These are phyloP conservation scores for Lymantria monacha DNA, from an alignment of 2,888 invertebrate species.

Conservation along the genomic window DNA sequence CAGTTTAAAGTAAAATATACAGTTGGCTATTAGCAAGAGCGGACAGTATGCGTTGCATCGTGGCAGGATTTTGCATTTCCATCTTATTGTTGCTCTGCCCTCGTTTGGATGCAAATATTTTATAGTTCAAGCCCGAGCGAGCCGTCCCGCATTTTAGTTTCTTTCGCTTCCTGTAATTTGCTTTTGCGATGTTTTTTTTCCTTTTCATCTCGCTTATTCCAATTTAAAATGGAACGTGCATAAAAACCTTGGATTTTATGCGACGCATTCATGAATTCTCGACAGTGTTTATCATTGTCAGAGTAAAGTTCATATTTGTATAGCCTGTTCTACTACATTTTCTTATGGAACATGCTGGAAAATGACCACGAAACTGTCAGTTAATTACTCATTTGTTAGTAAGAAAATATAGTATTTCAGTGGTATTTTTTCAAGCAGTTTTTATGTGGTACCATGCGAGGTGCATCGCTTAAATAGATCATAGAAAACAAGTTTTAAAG, in stretches of 20 bases:
- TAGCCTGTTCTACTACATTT: slow-evolving; percentile 14
- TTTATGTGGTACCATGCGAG: too few relatives aligned
- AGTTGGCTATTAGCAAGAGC: slow-evolving; percentile 42
- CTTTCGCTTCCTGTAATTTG: slow-evolving; percentile 69
- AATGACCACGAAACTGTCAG: slow-evolving; percentile 31
- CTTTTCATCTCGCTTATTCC: slow-evolving; percentile 60
- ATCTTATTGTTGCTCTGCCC: slow-evolving; percentile 68
- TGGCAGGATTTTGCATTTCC: slow-evolving; percentile 62
- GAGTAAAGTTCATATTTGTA: slow-evolving; percentile 27
- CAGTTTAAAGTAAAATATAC: slow-evolving; percentile 35
- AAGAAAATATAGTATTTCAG: neutral
- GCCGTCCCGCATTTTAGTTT: slow-evolving; percentile 62
- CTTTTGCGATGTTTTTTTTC: slow-evolving; percentile 53
- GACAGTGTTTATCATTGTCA: slow-evolving; percentile 23
- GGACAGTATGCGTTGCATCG: slow-evolving; percentile 57
- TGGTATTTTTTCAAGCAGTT: neutral
- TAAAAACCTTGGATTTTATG: slow-evolving; percentile 47
- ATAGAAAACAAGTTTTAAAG: too few relatives aligned
- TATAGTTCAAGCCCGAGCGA: slow-evolving; percentile 64
- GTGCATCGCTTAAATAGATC: too few relatives aligned
- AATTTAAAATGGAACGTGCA: slow-evolving; percentile 60
- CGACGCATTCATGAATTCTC: slow-evolving; percentile 23
- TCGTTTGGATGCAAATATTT: slow-evolving; percentile 77
- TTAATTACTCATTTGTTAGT: slow-evolving; percentile 37
- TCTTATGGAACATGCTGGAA: slow-evolving; percentile 23